phyloP scores from a whole-genome alignment of 2,113 vertebrate species.

The Sorex fumeus region DNA sequence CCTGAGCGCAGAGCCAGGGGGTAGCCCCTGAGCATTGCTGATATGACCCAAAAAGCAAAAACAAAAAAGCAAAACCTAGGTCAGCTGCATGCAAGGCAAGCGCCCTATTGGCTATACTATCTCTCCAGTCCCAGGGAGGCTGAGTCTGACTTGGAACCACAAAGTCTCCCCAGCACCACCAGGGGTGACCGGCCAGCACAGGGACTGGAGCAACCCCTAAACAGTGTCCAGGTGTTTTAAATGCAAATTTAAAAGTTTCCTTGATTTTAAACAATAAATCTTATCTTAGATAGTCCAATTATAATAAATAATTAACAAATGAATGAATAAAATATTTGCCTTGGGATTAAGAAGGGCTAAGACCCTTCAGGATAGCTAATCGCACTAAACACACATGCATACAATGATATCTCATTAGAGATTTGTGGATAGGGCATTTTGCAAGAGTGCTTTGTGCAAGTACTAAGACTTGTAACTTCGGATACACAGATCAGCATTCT shows the following conservation, averaged over 20 bases:
- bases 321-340: slow-evolving; percentile 33
- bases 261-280: slow-evolving; percentile 43
- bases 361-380: slow-evolving; percentile 25
- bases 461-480: slow-evolving; percentile 23
- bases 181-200: too few species aligned
- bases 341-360: slow-evolving; percentile 45
- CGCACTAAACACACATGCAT: slow-evolving; percentile 27
- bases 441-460: slow-evolving; percentile 51
- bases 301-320: slow-evolving; percentile 29
- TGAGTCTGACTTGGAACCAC: too few species aligned
- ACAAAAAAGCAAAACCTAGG: too few species aligned
- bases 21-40: too few species aligned
- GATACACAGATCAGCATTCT: not conserved
- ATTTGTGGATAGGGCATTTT: slow-evolving; percentile 60
- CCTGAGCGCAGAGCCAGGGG: too few species aligned
- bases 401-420: slow-evolving; percentile 44
- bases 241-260: slow-evolving; percentile 43
- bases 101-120: too few species aligned
- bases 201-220: too few species aligned
- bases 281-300: slow-evolving; percentile 29
- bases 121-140: too few species aligned
- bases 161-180: too few species aligned
- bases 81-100: too few species aligned
- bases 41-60: too few species aligned
- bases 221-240: not conserved